A percentile compares a stretch with the other conserved stretches of the same genome.
Conservation (phyloP, 2,888 invertebrate species). For the Rhagonycha lutea region DNA sequence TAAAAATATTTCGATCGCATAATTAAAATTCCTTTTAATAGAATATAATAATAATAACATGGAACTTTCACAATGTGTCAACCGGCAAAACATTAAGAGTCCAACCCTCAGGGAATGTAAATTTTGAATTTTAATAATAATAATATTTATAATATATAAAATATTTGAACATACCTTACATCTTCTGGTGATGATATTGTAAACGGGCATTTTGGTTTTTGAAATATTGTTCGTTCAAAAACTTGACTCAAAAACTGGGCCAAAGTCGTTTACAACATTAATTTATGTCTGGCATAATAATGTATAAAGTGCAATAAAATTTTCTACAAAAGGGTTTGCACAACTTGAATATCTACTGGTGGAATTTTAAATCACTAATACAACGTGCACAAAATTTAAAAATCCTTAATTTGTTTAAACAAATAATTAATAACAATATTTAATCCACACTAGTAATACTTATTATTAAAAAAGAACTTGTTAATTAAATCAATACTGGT, state of each 20-base stretch:
- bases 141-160: no score
- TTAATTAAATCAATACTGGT: constrained; percentile 10
- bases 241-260: constrained; percentile 21
- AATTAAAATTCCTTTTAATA: not conserved
- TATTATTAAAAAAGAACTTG: not conserved
- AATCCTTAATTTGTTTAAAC: not conserved
- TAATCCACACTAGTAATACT: not conserved
- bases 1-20: not conserved
- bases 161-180: constrained; percentile 59
- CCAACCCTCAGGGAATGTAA: no score
- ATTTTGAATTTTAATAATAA: no score
- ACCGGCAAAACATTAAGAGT: not conserved
- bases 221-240: constrained; percentile 20
- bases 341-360: constrained; percentile 3
- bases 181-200: constrained; percentile 65
- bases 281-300: constrained; percentile 27
- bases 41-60: not conserved
- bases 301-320: constrained; percentile 26
- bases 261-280: constrained; percentile 27
- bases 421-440: not conserved
- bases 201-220: constrained; percentile 59
- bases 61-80: not conserved
- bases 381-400: constrained; percentile 20
- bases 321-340: constrained; percentile 26
- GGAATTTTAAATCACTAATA: constrained; percentile 13